Base-by-base conservation (phyloP, 1,140 invertebrate species). In the Platyura marginata region DNA sequence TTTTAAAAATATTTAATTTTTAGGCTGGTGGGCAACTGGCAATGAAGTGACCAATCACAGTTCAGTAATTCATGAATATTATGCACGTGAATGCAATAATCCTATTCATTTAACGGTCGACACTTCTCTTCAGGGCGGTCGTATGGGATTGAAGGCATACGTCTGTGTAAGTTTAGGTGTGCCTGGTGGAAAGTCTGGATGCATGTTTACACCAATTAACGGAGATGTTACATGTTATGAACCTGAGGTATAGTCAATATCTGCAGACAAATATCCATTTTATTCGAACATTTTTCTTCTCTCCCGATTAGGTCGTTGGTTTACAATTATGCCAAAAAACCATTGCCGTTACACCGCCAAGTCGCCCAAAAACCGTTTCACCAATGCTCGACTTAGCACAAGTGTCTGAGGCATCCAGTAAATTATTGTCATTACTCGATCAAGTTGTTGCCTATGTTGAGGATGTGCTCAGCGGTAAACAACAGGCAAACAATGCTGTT, bases 11-110 rank as follows among this genome's bases (percentile, higher is more conserved):
- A 15, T 13, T 40, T 32, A 25, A n/a, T n/a, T n/a, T 40, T 40
- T n/a, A 69, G 91, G 93, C 16, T 97, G 93, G 93, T 97, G 85
- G 84, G 92, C 91, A 1, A 96, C 91, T 6, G 92, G 93, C 40
- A 80, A 84, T 50, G 90, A 95, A 64, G 89, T 98, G 3, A 95
- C 91, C 1, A 90, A 87, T 55, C 91, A 96, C 65, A 95, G 91
- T 10, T 89, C 90, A 1, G 81, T 95, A 20, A 96, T 98, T 57
- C 92, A 98, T 54, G 92, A 97, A 55, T 98, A 96, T 66, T 98
- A 94, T 60, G 76, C 88, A 1, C 71, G 89, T 44, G 89, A 94
- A 64, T 91, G 88, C 52, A 81, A 80, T 44, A 90, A 87, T 64
- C 92, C 93, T 4, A 77, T 98, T 38, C 92, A 97, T 63, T 67